Evolutionary conservation across 2,888 invertebrate species (phyloP).

Genomic region (Tetranychus piercei): DNA sequence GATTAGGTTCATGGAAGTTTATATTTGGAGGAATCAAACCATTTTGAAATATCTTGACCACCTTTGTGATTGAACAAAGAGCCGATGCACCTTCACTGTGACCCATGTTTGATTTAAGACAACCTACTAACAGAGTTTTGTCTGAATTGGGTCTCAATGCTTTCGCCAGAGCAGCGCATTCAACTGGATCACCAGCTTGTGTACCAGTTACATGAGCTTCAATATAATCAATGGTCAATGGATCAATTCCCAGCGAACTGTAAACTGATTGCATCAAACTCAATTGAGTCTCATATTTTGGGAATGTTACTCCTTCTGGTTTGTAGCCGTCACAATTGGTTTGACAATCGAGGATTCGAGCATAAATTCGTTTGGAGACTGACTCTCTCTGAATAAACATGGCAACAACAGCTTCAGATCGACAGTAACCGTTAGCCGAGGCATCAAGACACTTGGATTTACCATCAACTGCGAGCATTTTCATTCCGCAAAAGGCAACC

Average conservation of each 20-base stretch:
- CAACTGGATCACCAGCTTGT: constrained; percentile 12
- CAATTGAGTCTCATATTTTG: constrained; percentile 60
- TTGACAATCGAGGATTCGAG: constrained; percentile 65
- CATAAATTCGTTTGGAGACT: constrained; percentile 51
- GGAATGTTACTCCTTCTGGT: constrained; percentile 70
- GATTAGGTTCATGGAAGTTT: constrained; percentile 37
- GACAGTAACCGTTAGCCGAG: constrained; percentile 54
- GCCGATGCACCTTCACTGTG: constrained; percentile 40
- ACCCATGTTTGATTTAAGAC: constrained; percentile 40
- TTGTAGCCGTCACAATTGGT: constrained; percentile 84
- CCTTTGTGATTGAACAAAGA: constrained; percentile 35
- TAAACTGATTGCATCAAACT: constrained; percentile 26
- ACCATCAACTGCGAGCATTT: constrained; percentile 38
- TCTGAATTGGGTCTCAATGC: constrained; percentile 32
- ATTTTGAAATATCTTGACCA: constrained; percentile 36
- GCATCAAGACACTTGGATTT: constrained; percentile 31
- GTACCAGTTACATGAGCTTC: constrained; percentile 54
- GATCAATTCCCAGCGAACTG: constrained; percentile 32
- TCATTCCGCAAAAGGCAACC: constrained; percentile 37
- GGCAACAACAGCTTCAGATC: constrained; percentile 55
- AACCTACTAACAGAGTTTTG: constrained; percentile 43
- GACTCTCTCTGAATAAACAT: constrained; percentile 52
- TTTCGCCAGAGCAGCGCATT: neutral
- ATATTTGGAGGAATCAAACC: constrained; percentile 37
- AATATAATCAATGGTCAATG: constrained; percentile 35